Evolutionary conservation across 2,113 vertebrate genomes (phyloP).

Genomic region (Merops nubicus): DNA sequence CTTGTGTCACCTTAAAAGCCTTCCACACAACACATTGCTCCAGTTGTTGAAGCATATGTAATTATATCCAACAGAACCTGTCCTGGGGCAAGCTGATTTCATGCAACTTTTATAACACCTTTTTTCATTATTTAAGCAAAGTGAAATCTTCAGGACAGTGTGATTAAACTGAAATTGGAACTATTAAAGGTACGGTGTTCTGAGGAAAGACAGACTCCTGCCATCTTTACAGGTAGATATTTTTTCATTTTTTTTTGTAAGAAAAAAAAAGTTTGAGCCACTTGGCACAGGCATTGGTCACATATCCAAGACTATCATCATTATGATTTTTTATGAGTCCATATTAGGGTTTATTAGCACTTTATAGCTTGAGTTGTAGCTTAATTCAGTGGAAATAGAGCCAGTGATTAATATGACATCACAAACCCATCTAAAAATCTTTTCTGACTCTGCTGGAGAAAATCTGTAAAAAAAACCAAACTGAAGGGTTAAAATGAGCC

Average conservation of each 20-base stretch:
- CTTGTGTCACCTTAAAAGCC: conserved; percentile 77
- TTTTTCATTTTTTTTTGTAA: background rate
- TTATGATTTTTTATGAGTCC: background rate
- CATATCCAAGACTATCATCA: background rate
- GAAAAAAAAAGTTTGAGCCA: background rate
- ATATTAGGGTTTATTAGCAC: conserved; percentile 35
- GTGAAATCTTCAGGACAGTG: conserved; percentile 75
- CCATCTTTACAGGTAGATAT: conserved; percentile 16
- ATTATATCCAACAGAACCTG: conserved; percentile 76
- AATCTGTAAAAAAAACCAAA: conserved; percentile 23
- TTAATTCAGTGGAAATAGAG: conserved; percentile 46
- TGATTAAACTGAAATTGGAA: conserved; percentile 78
- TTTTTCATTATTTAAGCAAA: conserved; percentile 80
- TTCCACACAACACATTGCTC: conserved; percentile 70
- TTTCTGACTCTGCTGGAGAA: conserved; percentile 15
- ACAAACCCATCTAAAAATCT: background rate
- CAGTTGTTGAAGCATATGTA: conserved; percentile 78
- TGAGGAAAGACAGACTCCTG: conserved; percentile 52
- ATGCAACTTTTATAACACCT: conserved; percentile 81
- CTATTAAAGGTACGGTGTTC: conserved; percentile 59
- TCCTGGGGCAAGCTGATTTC: conserved; percentile 75
- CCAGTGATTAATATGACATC: conserved; percentile 36
- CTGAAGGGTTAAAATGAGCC: background rate
- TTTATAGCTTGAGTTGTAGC: background rate
- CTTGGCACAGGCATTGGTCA: background rate